Base-by-base conservation (phyloP, 2,888 invertebrate species). In the Erebia epiphron region DNA sequence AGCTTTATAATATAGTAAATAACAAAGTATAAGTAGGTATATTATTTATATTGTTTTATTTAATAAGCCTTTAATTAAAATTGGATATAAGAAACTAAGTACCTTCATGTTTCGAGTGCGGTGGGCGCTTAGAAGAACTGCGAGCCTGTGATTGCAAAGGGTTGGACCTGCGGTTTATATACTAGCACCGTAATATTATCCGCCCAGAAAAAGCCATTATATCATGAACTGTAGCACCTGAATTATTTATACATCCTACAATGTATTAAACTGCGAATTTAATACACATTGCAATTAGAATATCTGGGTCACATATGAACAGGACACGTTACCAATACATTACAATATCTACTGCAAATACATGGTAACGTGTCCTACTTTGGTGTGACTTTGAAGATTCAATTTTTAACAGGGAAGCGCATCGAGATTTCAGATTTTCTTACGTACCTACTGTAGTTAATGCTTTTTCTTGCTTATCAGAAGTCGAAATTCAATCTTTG, bases 101-200 rank as follows among this genome's bases (percentile, higher is more conserved):
- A 90, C 92, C 92, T 92, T 90, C 92, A 92, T 92, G 81, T 83
- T 89, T 86, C 76, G 77, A 77, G 80, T 83, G 79, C 78, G 81
- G 79, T 83, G 82, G 83, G 77, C 79, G 81, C 82, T 79, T 71
- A 67, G 73, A 69, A 72, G 75, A 67, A 68, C 84, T 80, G 75
- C 78, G 83, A 70, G 76, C 75, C 82, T 87, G 82, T 91, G 91
- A 85, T 82, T 79, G 82, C 73, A 72, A 83, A 81, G 90, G 89
- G 82, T 69, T 86, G 86, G 77, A 77, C 78, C 74, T 67, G 80
- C 77, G 71, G 81, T 86, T 91, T 91, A 85, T 91, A 91, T 91
- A 91, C 86, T 79, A 69, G 67, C 63, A 68, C 50, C 46, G 72
- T 54, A 62, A 50, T 46, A 68, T 78, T 80, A 82, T 83, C 81